phyloP scores from a whole-genome alignment of 2,113 vertebrate species.

The Terrapene triunguis region DNA sequence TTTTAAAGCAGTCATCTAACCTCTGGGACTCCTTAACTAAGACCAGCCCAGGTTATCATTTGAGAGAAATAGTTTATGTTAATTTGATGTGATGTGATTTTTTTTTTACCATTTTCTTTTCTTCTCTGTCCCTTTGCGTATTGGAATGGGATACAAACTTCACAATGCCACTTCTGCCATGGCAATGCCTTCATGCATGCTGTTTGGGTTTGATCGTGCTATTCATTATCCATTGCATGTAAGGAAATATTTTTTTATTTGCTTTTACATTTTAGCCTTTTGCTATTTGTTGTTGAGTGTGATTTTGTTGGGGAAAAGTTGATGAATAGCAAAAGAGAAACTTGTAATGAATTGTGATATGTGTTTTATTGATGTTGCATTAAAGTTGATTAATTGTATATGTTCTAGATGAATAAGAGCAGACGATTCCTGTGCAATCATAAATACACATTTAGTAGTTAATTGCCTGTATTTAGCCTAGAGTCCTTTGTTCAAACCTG shows the following conservation, averaged over 20 bases:
- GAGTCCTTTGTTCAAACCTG: not conserved
- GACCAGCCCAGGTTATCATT: constrained; percentile 74
- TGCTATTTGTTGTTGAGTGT: constrained; percentile 30
- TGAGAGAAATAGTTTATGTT: constrained; percentile 21
- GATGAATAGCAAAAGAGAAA: not conserved
- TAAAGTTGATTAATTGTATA: not conserved
- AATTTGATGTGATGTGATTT: constrained; percentile 57
- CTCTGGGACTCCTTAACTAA: constrained; percentile 61
- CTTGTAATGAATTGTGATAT: not conserved
- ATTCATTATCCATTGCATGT: constrained; percentile 84
- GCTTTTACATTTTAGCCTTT: constrained; percentile 60
- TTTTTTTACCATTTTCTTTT: constrained; percentile 73
- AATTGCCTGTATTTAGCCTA: not conserved
- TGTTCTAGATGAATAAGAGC: not conserved
- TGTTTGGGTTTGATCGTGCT: constrained; percentile 83
- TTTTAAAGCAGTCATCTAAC: not conserved
- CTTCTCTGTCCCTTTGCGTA: constrained; percentile 77
- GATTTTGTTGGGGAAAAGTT: constrained; percentile 4
- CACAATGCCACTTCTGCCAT: constrained; percentile 78
- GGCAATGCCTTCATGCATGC: constrained; percentile 83
- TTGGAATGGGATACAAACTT: constrained; percentile 82
- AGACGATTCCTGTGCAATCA: not conserved
- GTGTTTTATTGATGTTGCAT: not conserved
- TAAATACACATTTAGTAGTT: not conserved
- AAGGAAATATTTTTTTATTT: constrained; percentile 75